Base-by-base conservation (phyloP, 2,113 vertebrate species). In the Puntigrus tetrazona region DNA sequence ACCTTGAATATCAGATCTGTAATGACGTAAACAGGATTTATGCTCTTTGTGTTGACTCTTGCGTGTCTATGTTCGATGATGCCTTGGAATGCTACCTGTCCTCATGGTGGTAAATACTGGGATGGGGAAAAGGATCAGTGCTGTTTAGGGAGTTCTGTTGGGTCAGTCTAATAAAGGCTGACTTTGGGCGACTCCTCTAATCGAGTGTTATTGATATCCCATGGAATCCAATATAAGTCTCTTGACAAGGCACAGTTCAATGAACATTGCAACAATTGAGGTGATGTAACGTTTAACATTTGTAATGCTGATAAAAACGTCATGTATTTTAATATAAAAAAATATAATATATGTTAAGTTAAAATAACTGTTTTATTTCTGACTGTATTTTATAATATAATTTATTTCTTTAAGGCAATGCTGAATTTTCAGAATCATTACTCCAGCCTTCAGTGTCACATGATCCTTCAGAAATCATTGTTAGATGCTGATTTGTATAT, bases 141-240 rank as follows among this genome's bases (percentile, higher is more conserved):
- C 8, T 70, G 47, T 83, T 57, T 55, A 7, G 29, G 57, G 29
- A 75, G 59, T 78, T 55, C 38, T 52, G 14, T 27, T 10, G 75
- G 61, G 67, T 88, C 81, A 87, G 85, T n/a, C n/a, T 83, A 82
- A 70, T 73, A 20, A 20, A 72, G 16, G 16, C 10, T 74, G 78
- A 84, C 88, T 18, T 82, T 81, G 86, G 65, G n/a, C 57, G 11
- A 67, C 55, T 52, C 69, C 78, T 18, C 76, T 85, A 27, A 88
- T 91, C 84, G 72, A 73, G 78, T 67, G 18, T 65, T 78, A 86
- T 90, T 70, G 81, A 89, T 88, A 74, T 27, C 81, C 63, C n/a
- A 81, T 18, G 86, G 82, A 74, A 70, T 34, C 72, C 36, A 38
- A 4, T 81, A 34, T 52, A 61, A 36, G 13, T 31, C 29, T 7